Evolutionary conservation across 2,888 invertebrate species (phyloP).

Genomic region (Philonicus albiceps): DNA sequence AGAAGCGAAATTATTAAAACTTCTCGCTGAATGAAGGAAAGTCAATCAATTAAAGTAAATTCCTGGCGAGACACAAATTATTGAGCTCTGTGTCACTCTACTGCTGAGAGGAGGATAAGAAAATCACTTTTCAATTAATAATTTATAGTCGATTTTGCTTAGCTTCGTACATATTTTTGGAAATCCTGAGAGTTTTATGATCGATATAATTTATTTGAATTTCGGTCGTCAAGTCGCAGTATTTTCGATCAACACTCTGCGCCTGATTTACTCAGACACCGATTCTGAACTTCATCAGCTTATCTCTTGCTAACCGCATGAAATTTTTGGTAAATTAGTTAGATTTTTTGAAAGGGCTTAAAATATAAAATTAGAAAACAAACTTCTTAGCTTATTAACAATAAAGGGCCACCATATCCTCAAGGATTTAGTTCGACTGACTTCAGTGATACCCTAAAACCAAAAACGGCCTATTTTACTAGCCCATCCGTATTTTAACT

Average conservation of each 20-base stretch:
- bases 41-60: neutral
- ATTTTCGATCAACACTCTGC: neutral
- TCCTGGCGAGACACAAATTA: neutral
- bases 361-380: neutral
- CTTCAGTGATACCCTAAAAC: no score
- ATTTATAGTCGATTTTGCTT: constrained; percentile 6
- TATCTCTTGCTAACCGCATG: neutral
- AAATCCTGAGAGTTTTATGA: neutral
- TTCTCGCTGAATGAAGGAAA: neutral
- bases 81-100: neutral
- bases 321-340: neutral
- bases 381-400: no score
- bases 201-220: constrained; percentile 1
- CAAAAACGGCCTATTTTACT: no score
- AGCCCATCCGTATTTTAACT: no score
- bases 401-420: no score
- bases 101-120: neutral
- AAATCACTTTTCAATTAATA: constrained; percentile 18
- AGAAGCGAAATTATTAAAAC: constrained; percentile 1
- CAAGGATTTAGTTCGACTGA: no score
- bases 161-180: neutral
- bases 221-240: neutral
- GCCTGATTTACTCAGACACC: neutral
- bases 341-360: neutral
- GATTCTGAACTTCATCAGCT: neutral